These are phyloP conservation scores for Sebastes fasciatus DNA, from an alignment of 2,113 vertebrate species.

Conservation along the genomic window DNA sequence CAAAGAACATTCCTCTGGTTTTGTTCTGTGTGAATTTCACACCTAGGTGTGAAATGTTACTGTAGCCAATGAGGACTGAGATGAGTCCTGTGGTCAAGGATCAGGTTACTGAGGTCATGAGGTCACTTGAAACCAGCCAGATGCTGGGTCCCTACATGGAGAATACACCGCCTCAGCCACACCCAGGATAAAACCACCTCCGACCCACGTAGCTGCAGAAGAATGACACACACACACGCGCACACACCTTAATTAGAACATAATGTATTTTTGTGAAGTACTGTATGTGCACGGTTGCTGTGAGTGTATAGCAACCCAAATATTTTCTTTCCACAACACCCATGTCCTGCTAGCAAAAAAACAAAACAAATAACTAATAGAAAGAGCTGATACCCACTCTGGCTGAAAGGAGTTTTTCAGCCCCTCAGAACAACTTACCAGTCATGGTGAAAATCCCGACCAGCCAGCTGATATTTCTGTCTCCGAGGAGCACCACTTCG, in stretches of 20 bases:
- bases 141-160: too few species aligned
- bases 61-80: too few species aligned
- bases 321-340: background rate
- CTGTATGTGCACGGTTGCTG: background rate
- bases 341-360: background rate
- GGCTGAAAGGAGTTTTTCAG: background rate
- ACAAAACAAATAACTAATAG: background rate
- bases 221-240: background rate
- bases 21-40: too few species aligned
- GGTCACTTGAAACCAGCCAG: too few species aligned
- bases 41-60: too few species aligned
- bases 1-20: too few species aligned
- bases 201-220: constrained; percentile 86
- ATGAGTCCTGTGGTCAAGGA: too few species aligned
- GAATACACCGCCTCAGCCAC: constrained; percentile 84
- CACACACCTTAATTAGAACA: background rate
- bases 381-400: background rate
- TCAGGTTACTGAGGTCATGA: too few species aligned
- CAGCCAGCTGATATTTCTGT: constrained; percentile 79
- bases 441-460: constrained; percentile 81
- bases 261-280: background rate
- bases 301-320: background rate
- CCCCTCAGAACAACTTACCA: constrained; percentile 28
- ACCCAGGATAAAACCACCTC: constrained; percentile 86
- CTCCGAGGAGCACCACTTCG: constrained; percentile 83